Conservation (phyloP, 2,113 vertebrate species). For the Xerus inauris region DNA sequence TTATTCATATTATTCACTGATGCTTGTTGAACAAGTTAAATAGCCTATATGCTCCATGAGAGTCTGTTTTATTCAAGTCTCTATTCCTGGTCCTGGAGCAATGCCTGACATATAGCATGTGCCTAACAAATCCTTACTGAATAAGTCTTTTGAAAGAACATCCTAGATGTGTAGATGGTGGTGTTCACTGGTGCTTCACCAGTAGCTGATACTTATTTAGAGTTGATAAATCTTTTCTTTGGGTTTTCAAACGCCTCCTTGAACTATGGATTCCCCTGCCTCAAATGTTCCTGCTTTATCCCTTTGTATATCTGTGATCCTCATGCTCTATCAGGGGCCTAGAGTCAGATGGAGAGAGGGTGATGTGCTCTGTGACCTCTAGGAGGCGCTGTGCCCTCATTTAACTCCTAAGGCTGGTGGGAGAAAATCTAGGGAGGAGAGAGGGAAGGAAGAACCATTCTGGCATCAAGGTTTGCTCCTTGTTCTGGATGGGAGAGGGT, state of each 20-base stretch:
- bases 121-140: neutral
- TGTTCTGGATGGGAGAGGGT: neutral
- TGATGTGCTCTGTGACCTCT: neutral
- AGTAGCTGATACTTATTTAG: neutral
- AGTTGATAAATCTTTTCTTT: neutral
- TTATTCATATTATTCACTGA: neutral
- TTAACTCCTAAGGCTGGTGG: neutral
- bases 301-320: neutral
- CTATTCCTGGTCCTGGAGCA: neutral
- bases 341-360: accelerated
- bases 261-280: neutral
- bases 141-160: neutral
- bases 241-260: neutral
- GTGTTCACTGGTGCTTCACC: neutral
- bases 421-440: no score
- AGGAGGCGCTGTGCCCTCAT: neutral
- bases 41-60: neutral
- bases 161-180: neutral
- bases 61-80: neutral
- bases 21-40: neutral
- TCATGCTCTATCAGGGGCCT: no score
- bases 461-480: neutral
- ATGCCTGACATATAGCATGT: neutral
- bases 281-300: neutral
- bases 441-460: neutral